phyloP scores from a whole-genome alignment of 2,888 invertebrate genomes.

The Punctoribates punctum region DNA sequence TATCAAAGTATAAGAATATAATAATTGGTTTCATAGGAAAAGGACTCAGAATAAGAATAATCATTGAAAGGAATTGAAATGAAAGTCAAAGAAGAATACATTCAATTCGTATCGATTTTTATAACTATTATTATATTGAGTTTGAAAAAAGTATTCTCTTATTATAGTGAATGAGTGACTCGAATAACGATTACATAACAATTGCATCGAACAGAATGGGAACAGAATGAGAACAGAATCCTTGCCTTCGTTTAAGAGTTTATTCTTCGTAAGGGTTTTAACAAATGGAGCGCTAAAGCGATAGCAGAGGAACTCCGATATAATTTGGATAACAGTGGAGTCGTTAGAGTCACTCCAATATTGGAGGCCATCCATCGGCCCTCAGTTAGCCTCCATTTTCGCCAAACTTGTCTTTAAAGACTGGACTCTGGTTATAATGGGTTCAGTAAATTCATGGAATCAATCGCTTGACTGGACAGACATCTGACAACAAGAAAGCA shows the following conservation, averaged over 20 bases:
- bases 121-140: conserved; percentile 3
- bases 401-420: background rate
- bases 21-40: background rate
- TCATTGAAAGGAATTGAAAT: too few species aligned
- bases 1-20: background rate
- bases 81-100: too few species aligned
- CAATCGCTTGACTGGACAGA: background rate
- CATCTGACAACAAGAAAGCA: background rate
- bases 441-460: background rate
- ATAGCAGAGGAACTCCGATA: background rate
- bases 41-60: background rate
- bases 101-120: background rate
- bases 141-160: background rate
- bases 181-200: background rate
- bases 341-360: background rate
- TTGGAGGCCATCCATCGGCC: background rate
- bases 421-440: too few species aligned
- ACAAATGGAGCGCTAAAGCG: background rate
- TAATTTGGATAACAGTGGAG: background rate
- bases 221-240: too few species aligned
- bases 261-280: background rate
- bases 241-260: too few species aligned
- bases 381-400: background rate
- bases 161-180: background rate
- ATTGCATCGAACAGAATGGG: background rate